phyloP scores from a whole-genome alignment of 2,113 vertebrate genomes.

The Vimba vimba region DNA sequence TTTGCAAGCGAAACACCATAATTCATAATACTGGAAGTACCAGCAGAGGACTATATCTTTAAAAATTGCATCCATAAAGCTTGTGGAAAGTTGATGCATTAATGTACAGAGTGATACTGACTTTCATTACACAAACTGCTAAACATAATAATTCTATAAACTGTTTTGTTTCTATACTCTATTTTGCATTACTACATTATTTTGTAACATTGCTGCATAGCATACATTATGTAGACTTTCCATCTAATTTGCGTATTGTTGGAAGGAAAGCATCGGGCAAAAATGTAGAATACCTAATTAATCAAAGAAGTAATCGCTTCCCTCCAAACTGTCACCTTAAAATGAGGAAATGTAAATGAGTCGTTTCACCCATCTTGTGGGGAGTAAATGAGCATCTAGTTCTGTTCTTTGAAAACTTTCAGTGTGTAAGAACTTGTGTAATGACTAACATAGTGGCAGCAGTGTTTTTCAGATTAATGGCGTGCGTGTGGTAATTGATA shows the following conservation, averaged over 20 bases:
- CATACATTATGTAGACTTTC: neutral
- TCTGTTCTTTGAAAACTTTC: constrained; percentile 16
- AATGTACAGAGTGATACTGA: neutral
- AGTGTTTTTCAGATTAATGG: constrained; percentile 34
- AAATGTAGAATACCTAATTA: neutral
- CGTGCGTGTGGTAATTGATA: constrained; percentile 18
- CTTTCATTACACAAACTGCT: neutral
- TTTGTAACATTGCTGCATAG: neutral
- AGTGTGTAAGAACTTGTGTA: neutral
- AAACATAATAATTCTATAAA: neutral
- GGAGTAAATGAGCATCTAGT: constrained; percentile 17
- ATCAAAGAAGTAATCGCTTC: neutral
- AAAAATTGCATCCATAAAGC: neutral
- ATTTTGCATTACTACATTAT: neutral
- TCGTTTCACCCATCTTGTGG: neutral
- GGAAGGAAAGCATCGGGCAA: neutral
- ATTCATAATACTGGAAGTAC: neutral
- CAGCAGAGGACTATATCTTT: neutral
- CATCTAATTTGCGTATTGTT: neutral
- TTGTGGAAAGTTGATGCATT: neutral
- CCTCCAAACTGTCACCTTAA: neutral
- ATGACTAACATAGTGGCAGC: constrained; percentile 7
- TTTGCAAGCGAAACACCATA: neutral
- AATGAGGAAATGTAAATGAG: constrained; percentile 17
- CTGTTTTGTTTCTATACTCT: neutral